Conservation (phyloP, 2,888 invertebrate genomes). For the Rotaria macrura region DNA sequence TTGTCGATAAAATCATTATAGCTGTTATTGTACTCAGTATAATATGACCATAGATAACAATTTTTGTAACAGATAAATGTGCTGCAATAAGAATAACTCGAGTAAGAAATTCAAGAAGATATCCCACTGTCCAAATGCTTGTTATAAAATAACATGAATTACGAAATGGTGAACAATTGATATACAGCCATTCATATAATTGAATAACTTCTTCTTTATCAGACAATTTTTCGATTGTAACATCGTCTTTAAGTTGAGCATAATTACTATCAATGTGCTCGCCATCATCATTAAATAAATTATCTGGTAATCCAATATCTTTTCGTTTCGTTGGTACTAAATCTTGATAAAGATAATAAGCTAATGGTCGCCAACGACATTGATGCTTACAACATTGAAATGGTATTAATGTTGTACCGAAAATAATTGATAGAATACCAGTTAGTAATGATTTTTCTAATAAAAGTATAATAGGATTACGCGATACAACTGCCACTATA, state of each 20-base stretch:
- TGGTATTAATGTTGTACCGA: background rate
- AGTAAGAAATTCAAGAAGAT: background rate
- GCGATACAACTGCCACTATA: background rate
- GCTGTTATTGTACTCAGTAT: no score
- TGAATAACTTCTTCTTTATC: background rate
- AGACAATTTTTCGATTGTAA: background rate
- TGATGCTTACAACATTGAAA: background rate
- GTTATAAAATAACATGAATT: background rate
- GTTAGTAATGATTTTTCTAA: background rate
- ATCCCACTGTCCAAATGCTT: background rate
- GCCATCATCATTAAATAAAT: background rate
- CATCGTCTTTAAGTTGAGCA: background rate
- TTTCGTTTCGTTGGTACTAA: background rate
- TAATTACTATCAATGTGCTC: background rate
- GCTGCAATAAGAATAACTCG: background rate
- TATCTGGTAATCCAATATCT: background rate
- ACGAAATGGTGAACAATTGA: background rate
- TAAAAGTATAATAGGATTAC: background rate
- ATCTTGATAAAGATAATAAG: background rate
- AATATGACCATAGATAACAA: no score
- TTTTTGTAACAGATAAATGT: background rate
- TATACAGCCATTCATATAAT: background rate
- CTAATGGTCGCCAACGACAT: background rate
- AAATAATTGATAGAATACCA: background rate
- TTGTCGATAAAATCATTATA: background rate